Evolutionary conservation across 2,113 vertebrate species (phyloP), one percentile per base, ranked within the genome.

Genomic region (Sinocyclocheilus anophthalmus): DNA sequence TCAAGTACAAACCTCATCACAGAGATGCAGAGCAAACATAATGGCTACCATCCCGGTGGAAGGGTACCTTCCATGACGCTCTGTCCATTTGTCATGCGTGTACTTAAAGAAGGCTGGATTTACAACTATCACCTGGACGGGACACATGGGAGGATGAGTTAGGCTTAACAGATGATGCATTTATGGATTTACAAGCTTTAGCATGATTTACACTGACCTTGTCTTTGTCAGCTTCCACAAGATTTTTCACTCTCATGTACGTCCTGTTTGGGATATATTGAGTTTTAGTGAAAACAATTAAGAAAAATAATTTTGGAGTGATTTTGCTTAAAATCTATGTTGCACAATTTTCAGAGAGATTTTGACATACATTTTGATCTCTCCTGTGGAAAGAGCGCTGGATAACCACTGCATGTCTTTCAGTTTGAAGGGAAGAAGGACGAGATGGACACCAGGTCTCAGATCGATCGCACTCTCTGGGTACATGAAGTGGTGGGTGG

Each of bases 401-500:
- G 92, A 90, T 84, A 96, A 83, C 95, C 96, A 95, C 88, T 94
- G 89, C 76, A 95, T 87, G 88, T 96, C 96, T 85, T 92, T 90
- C 2, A 95, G 88, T 88, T 97, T 96, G 85, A 96, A 96, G 0
- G 96, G 94, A 45, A 95, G 67, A 13, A 96, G 92, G 45, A 96
- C 91, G 0, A 95, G 90, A 72, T 94, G 94, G 61, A 94, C 82
- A 0, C 93, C 89, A 0, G 59, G 87, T 0, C 2, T 3, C 0
- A 96, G 81, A 65, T 96, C 90, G 55, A 95, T 87, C 0, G 96
- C 95, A 0, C 96, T 97, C 91, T 96, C 95, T 0, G 93, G 95
- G 86, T 95, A 96, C 89, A 95, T 90, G 86, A 96, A 93, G 90
- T 96, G 95, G 84, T 96, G 95, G 0, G 95, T 96, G 1, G 94